These are phyloP conservation scores for Pituophis catenifer DNA, from an alignment of 2,113 vertebrate genomes.

Conservation along the genomic window DNA sequence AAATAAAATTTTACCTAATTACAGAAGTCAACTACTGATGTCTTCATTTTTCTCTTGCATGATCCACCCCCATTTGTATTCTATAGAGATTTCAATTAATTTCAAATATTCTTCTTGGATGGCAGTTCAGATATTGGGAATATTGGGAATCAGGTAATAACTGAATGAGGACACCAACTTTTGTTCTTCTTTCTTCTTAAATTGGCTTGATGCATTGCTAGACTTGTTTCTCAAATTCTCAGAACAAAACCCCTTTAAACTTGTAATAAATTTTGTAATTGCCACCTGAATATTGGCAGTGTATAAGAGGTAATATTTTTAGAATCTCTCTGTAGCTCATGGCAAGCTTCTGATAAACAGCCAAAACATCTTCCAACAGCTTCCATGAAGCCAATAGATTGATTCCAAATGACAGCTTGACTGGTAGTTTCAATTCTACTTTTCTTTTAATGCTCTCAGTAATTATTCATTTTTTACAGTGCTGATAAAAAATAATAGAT, in stretches of 20 bases:
- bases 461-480: conserved; percentile 1
- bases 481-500: neutral
- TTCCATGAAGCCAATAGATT: neutral
- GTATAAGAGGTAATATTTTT: neutral
- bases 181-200: neutral
- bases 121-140: neutral
- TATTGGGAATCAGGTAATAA: neutral
- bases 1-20: neutral
- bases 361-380: neutral
- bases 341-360: neutral
- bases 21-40: neutral
- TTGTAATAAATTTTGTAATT: fast-evolving
- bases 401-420: conserved; percentile 18
- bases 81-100: neutral
- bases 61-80: neutral
- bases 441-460: neutral
- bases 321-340: neutral
- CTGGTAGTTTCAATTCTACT: neutral
- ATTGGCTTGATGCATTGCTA: neutral
- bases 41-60: neutral
- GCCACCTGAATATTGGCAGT: fast-evolving
- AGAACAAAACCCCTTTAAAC: neutral
- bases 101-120: neutral
- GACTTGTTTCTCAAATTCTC: neutral
- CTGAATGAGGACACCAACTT: neutral